Base-by-base conservation (phyloP, 2,888 invertebrate species). In the Drosophila monieri region DNA sequence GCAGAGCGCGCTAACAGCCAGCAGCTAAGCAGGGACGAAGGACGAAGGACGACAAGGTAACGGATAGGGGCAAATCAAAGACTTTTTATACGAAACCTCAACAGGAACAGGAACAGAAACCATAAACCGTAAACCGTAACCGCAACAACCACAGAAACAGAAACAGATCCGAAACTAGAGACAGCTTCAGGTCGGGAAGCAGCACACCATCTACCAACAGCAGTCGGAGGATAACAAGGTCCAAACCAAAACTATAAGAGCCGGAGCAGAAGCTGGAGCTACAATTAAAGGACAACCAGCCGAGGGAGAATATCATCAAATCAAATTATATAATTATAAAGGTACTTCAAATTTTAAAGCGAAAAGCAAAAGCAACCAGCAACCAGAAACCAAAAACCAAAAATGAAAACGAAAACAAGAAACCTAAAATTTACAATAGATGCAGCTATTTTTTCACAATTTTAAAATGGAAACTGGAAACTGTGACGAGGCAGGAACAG, bases 361-460 rank as follows among this genome's bases (percentile, higher is more conserved):
- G 73, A 64, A 54, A 41, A n/a, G n/a, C n/a, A n/a, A n/a, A n/a
- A n/a, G n/a, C n/a, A n/a, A n/a, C n/a, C 53, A 72, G 68, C 35
- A 39, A 41, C 39, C 39, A 41, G 18, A 8, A 41, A 41, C 39
- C 39, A 37, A 9, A 23, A 41, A 41, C 39, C 39, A 41, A 9
- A 15, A 41, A 41, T 15, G 15, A 37, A 10, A 48, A 66, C 41
- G 46, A 35, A 64, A 37, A 41, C n/a, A 41, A 43, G 43, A 41
- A 61, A 66, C 51, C 46, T 53, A 65, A 66, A 66, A 71, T 60
- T 52, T 73, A 73, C 87, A 80, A 87, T 86, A 86, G 80, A 83
- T 73, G 76, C 78, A 83, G 83, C 77, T 85, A 85, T 85, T 85
- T 85, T 85, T 85, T 85, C 85, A 85, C 84, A 80, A 83, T 77